Evolutionary conservation across 2,888 invertebrate genomes (phyloP), one percentile per base, ranked within the genome.

Genomic region (Ormyrus labotus): DNA sequence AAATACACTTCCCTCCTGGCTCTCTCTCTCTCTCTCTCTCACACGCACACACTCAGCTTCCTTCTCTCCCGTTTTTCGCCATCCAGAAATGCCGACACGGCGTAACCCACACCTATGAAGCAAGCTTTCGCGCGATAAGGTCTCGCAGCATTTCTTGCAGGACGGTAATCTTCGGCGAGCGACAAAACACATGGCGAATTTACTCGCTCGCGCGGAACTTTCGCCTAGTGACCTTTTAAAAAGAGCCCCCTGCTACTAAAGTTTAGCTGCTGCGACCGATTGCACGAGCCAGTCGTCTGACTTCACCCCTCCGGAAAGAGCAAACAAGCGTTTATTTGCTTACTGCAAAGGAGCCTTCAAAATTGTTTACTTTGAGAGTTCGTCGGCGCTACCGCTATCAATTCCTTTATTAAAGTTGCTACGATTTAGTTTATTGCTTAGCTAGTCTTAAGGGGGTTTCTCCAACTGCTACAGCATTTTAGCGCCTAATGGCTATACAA

Each of bases 81-180:
- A 8, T 64, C 67, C 10, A 13, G 60, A 53, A 60, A 68, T 58
- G 19, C 60, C 75, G 58, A 58, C 58, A 13, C 50, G 8, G 10
- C 48, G 6, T n/a, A 19, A 45, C 45, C 6, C 19, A 48, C 34
- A 48, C 6, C 19, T 11, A 55, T 9, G 11, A 60, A 34, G 6
- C 10, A n/a, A 47, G 11, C 47, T 8, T 9, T n/a, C 10, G n/a
- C 47, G 60, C 61, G 60, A 71, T 76, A 76, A 70, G 60, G 45
- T 76, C 53, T 19, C 55, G 51, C 61, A 82, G 84, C 83, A 83
- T 86, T 87, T 87, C 86, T 87, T 87, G 87, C 84, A 84, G 85
- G 85, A 84, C 84, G 84, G 86, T 87, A 87, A 88, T 87, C 88
- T 88, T 87, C 85, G 84, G 13, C 85, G 84, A 85, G 86, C 84